Evolutionary conservation across 2,113 vertebrate species (phyloP).

Genomic region (Oostethus manadensis): DNA sequence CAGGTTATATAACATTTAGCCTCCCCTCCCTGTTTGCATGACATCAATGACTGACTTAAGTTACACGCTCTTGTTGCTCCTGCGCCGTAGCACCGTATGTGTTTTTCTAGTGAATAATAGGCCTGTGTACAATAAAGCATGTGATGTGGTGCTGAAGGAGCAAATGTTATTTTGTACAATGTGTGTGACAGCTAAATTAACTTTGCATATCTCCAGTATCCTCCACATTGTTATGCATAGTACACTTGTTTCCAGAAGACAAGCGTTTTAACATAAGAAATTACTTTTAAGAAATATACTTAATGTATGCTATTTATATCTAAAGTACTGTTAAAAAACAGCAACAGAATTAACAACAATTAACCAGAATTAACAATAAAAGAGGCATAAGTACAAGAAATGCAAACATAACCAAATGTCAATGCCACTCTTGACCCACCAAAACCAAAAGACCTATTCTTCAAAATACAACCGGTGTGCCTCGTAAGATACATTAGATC

Average conservation of each 20-base stretch:
- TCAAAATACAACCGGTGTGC: no score
- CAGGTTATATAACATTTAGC: conserved; percentile 58
- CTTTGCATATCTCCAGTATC: no score
- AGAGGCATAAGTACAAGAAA: no score
- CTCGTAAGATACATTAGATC: no score
- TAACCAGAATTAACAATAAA: no score
- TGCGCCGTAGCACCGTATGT: conserved; percentile 11
- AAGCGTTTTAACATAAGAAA: no score
- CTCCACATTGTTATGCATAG: background rate
- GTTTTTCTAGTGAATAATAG: conserved; percentile 15
- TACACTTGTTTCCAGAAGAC: conserved; percentile 6
- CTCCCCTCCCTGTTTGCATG: conserved; percentile 47
- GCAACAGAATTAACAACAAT: no score
- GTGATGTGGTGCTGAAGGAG: background rate
- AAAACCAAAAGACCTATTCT: no score
- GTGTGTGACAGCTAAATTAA: background rate
- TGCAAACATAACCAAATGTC: no score
- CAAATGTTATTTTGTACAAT: conserved; percentile 8
- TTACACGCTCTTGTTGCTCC: conserved; percentile 32
- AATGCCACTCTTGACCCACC: no score
- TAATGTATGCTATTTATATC: background rate
- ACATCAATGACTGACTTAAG: conserved; percentile 57
- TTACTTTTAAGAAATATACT: no score
- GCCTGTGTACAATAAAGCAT: conserved; percentile 12
- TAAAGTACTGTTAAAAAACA: background rate